phyloP scores from a whole-genome alignment of 2,113 vertebrate species.

The Pterophyllum scalare region DNA sequence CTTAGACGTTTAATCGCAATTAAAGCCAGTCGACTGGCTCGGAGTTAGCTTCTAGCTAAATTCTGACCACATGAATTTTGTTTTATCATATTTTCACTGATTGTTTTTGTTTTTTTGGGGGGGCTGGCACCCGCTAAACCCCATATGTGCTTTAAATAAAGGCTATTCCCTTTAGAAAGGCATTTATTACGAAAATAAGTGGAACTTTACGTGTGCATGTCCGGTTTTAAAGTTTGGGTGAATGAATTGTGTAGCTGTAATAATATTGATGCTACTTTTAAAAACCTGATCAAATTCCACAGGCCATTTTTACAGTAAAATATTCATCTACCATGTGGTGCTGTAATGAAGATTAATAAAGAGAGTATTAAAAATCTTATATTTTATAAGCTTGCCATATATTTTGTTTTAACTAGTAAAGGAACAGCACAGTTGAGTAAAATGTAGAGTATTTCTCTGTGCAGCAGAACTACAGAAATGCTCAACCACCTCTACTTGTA shows the following conservation, averaged over 20 bases:
- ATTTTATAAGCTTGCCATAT: background rate
- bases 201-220: background rate
- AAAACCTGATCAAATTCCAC: background rate
- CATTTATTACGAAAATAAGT: background rate
- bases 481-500: too few relatives aligned
- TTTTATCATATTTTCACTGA: background rate
- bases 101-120: too few relatives aligned
- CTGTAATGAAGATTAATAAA: background rate
- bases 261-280: background rate
- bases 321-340: background rate
- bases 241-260: background rate
- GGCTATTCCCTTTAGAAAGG: background rate
- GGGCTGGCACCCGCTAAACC: background rate
- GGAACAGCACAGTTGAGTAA: background rate
- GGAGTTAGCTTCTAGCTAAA: slow-evolving; percentile 23
- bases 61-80: background rate
- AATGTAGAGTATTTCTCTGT: background rate
- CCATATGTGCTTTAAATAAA: background rate
- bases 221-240: background rate
- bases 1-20: background rate
- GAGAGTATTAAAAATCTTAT: background rate
- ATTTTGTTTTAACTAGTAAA: background rate
- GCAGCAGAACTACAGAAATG: too few relatives aligned
- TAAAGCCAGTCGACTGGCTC: background rate
- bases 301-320: background rate